Percentiles rank a stretch among this genome's conserved stretches.
phyloP scores from a whole-genome alignment of 2,888 invertebrate species.

The Entomobrya proxima region DNA sequence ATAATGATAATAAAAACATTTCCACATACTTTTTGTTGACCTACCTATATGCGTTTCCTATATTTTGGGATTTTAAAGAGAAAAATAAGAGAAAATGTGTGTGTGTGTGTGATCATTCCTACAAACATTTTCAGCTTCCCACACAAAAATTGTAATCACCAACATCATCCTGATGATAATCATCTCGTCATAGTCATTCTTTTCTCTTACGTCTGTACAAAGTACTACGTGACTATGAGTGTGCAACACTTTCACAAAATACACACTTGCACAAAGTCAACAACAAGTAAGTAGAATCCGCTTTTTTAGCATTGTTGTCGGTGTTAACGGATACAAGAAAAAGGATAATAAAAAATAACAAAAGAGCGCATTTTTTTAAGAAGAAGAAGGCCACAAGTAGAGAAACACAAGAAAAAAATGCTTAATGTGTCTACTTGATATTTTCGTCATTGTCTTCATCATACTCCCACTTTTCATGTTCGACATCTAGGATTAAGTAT shows the following conservation, averaged over 20 bases:
- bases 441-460: not conserved
- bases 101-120: slow-evolving; percentile 20
- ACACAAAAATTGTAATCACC: slow-evolving; percentile 31
- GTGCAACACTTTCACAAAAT: not conserved
- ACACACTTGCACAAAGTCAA: not conserved
- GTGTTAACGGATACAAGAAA: not conserved
- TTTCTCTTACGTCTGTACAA: not conserved
- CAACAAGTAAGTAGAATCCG: not conserved
- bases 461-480: slow-evolving; percentile 38
- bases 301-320: not conserved
- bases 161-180: not conserved
- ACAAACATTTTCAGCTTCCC: slow-evolving; percentile 41
- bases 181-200: slow-evolving; percentile 14
- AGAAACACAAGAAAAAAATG: not conserved
- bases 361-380: not conserved
- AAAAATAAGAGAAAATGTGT: no score
- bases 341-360: not conserved
- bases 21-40: no score
- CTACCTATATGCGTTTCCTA: no score
- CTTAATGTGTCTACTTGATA: not conserved
- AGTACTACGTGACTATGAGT: not conserved
- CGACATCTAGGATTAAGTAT: no score
- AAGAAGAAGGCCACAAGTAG: not conserved
- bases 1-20: no score
- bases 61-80: no score